A percentile compares a stretch with the other conserved stretches of the same genome.
phyloP scores from a whole-genome alignment of 2,113 vertebrate species.

The Sphyrna mokarran region DNA sequence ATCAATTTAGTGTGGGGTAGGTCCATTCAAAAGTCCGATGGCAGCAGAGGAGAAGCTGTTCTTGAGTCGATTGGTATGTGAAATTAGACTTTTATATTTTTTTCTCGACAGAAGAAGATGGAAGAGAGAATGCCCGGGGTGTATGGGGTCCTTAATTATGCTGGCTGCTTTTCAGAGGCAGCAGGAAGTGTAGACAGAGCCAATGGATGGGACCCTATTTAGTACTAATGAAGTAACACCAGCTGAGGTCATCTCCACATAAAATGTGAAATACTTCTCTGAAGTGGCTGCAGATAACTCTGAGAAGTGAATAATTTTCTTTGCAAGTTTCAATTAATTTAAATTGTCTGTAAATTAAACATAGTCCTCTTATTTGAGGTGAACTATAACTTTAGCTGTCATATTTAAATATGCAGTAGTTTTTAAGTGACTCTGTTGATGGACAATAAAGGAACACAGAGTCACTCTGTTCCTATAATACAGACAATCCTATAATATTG shows the following conservation, averaged over 20 bases:
- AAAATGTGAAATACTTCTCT: neutral
- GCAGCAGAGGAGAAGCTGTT: no score
- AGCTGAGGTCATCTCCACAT: neutral
- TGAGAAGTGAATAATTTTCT: neutral
- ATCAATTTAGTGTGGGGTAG: no score
- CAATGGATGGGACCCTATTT: no score
- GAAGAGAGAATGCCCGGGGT: no score
- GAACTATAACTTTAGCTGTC: neutral
- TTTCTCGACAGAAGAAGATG: no score
- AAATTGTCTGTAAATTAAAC: neutral
- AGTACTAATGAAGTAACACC: neutral
- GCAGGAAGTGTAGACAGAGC: no score
- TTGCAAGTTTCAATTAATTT: neutral
- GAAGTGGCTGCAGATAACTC: neutral
- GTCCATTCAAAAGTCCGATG: no score
- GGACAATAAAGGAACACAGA: neutral
- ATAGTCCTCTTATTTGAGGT: neutral
- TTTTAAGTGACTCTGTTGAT: neutral
- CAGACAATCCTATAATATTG: no score
- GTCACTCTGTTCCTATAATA: neutral
- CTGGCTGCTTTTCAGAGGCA: no score
- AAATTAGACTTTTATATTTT: no score
- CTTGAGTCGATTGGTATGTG: no score
- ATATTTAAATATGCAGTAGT: neutral
- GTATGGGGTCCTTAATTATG: no score